Evolutionary conservation across 2,113 vertebrate genomes (phyloP), one percentile per base, ranked within the genome.

Genomic region (Egretta garzetta): DNA sequence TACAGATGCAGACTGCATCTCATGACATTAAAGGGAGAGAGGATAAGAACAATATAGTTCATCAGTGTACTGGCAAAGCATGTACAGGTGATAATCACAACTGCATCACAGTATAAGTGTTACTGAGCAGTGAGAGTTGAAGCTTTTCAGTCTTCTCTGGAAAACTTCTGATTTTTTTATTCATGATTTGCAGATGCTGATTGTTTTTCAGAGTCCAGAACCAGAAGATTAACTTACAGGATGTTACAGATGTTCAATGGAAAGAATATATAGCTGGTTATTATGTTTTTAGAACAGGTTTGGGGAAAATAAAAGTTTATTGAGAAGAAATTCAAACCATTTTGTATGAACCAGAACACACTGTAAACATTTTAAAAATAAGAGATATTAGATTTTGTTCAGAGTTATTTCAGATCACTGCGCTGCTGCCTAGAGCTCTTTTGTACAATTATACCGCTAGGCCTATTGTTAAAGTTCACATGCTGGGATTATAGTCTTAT

Each of bases 241-340:
- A 67, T 77, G 33, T 70, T 89, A 55, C 32, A 53, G 23, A 49
- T 89, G 33, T 82, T 89, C n/a, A 64, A 3, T 74, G 68, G 79
- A 81, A 92, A 80, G 62, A 55, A 59, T 75, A 60, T 86, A 80
- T 87, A 41, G 60, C 28, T 90, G 56, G 41, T 89, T 71, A 24
- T 73, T 93, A 62, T 10, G 32, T 17, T 84, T 80, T 84, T 93
- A 92, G 59, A 86, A 68, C 43, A 66, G 41, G 23, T 60, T 58
- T 86, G 60, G 58, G 76, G 43, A 82, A 94, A 47, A 90, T 83
- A 81, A 81, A 94, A 68, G 27, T 89, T 94, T 94, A 85, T 85
- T 66, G 93, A 92, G 66, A 56, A 79, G 86, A 85, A 89, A 89
- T 80, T 92, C n/a, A 70, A 80, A 43, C 43, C 10, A 6, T 49